Conservation (phyloP, 2,113 vertebrate species). For the Steatornis caripensis region DNA sequence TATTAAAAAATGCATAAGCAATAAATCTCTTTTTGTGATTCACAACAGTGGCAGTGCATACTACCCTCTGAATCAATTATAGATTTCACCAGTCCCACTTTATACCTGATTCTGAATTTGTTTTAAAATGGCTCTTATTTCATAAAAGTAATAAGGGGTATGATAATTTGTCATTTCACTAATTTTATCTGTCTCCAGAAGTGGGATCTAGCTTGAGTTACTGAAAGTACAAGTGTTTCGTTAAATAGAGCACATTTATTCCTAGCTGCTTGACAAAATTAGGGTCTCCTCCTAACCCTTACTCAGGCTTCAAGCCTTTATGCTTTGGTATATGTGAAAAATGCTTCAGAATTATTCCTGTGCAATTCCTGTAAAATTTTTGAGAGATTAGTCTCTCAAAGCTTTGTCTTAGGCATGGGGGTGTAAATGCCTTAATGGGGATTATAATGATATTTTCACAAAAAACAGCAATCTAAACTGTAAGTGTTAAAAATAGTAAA, state of each 20-base stretch:
- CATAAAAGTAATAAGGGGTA: background rate
- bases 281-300: background rate
- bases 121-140: slow-evolving; percentile 28
- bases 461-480: background rate
- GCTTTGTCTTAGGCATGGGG: slow-evolving; percentile 9
- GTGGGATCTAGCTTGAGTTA: background rate
- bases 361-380: background rate
- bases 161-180: background rate
- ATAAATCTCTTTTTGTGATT: slow-evolving; percentile 12
- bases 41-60: background rate
- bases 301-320: background rate
- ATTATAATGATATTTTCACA: slow-evolving; percentile 9
- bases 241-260: slow-evolving; percentile 17
- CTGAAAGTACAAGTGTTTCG: background rate
- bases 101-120: slow-evolving; percentile 2
- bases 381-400: background rate
- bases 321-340: background rate
- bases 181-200: slow-evolving; percentile 7
- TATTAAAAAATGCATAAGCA: slow-evolving; percentile 45
- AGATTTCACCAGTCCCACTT: slow-evolving; percentile 31
- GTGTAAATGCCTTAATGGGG: background rate
- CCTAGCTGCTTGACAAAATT: background rate
- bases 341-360: background rate
- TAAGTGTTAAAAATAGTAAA: slow-evolving; percentile 17
- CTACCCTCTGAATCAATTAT: background rate